Evolutionary conservation across 2,113 vertebrate species (phyloP).

Genomic region (Corythornis madagascariensis): DNA sequence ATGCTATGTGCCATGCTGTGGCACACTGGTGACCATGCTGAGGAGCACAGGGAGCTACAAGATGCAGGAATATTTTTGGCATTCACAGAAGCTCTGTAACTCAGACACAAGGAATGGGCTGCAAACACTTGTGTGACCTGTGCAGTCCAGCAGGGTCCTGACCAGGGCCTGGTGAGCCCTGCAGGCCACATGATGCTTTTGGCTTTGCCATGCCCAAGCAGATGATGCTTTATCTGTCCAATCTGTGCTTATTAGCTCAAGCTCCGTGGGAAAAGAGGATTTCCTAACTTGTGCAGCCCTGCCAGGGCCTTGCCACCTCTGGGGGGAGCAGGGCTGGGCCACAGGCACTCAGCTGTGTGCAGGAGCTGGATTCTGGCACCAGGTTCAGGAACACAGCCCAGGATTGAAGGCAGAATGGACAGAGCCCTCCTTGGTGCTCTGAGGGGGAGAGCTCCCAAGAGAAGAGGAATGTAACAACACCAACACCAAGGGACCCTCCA

Average conservation of each 20-base stretch:
- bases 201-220: accelerated
- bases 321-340: not conserved
- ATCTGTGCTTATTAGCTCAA: not conserved
- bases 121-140: not conserved
- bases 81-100: not conserved
- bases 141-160: not conserved
- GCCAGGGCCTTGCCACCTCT: not conserved
- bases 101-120: not conserved
- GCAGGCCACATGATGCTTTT: not conserved
- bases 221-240: not conserved
- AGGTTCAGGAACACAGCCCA: too few relatives aligned
- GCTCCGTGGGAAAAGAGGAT: not conserved
- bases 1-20: not conserved
- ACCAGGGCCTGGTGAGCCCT: not conserved
- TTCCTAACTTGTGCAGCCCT: not conserved
- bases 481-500: too few relatives aligned
- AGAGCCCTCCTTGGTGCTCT: too few relatives aligned
- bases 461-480: too few relatives aligned
- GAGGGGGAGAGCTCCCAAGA: too few relatives aligned
- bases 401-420: too few relatives aligned
- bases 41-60: not conserved
- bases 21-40: not conserved
- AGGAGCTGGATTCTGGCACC: too few relatives aligned
- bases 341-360: not conserved
- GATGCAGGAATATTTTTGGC: not conserved